Conservation (phyloP, 2,888 invertebrate species). For the Ryuthela nishihirai region DNA sequence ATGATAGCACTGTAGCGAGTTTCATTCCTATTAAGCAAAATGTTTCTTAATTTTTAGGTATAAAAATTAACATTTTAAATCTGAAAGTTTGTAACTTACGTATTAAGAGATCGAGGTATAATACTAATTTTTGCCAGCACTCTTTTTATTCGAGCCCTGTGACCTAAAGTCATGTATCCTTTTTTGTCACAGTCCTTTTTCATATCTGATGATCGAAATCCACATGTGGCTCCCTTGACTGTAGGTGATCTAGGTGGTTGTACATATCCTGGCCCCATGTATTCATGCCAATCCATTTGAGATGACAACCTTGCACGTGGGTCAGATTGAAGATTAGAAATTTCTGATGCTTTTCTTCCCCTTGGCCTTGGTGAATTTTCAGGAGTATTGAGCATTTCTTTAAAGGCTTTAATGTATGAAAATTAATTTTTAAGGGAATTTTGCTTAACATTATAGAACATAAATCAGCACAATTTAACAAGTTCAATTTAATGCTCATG, state of each 20-base stretch:
- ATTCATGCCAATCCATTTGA: constrained; percentile 58
- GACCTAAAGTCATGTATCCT: constrained; percentile 81
- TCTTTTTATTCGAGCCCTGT: constrained; percentile 80
- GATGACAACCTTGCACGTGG: constrained; percentile 73
- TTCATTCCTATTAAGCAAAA: too few species aligned
- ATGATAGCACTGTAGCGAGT: too few species aligned
- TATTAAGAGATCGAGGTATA: constrained; percentile 47
- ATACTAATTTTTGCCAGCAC: constrained; percentile 78
- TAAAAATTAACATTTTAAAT: too few species aligned
- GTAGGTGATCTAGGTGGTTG: constrained; percentile 49
- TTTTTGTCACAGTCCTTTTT: constrained; percentile 51
- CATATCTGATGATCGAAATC: constrained; percentile 45
- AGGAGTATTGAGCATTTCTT: constrained; percentile 69
- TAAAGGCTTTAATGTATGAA: too few species aligned
- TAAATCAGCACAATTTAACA: too few species aligned
- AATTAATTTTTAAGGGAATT: too few species aligned
- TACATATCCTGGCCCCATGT: background rate
- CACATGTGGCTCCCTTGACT: constrained; percentile 42
- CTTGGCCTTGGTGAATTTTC: constrained; percentile 74
- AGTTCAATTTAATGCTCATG: too few species aligned
- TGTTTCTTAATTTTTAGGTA: too few species aligned
- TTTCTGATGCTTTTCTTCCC: constrained; percentile 61
- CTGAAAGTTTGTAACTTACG: constrained; percentile 23
- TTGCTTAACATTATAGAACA: too few species aligned
- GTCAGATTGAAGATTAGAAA: constrained; percentile 64